phyloP scores from a whole-genome alignment of 2,113 vertebrate species.

The Etia nguti region DNA sequence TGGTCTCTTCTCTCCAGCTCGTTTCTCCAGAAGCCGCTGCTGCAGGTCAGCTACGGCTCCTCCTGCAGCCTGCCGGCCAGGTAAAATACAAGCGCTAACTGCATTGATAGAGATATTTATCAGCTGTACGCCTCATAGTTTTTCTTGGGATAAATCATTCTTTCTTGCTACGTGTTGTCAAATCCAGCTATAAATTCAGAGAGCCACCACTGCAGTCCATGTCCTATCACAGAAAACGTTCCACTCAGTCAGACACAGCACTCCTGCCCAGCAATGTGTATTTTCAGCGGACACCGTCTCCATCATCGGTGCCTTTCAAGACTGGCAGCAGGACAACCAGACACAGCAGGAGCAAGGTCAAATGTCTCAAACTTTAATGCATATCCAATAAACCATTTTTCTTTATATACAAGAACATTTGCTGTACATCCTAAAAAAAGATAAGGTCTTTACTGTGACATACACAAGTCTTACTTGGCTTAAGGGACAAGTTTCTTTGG shows the following conservation, averaged over 20 bases:
- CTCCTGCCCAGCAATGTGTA: conserved; percentile 66
- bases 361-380: background rate
- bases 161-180: background rate
- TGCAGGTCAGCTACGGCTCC: conserved; percentile 64
- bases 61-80: conserved; percentile 71
- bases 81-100: background rate
- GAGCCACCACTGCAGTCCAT: conserved; percentile 19
- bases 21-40: conserved; percentile 48
- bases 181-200: conserved; percentile 62
- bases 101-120: background rate
- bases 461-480: background rate
- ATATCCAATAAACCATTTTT: background rate
- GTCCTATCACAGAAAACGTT: conserved; percentile 32
- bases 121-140: background rate
- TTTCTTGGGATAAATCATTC: background rate
- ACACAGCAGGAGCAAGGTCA: conserved; percentile 52
- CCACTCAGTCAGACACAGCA: conserved; percentile 72
- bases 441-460: background rate
- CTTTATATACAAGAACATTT: background rate
- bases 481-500: background rate
- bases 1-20: conserved; percentile 9
- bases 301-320: background rate
- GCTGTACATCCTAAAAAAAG: background rate
- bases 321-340: conserved; percentile 16
- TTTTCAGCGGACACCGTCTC: conserved; percentile 44